These are phyloP conservation scores for Andricus curvator DNA, from an alignment of 2,888 invertebrate genomes.

Conservation along the genomic window DNA sequence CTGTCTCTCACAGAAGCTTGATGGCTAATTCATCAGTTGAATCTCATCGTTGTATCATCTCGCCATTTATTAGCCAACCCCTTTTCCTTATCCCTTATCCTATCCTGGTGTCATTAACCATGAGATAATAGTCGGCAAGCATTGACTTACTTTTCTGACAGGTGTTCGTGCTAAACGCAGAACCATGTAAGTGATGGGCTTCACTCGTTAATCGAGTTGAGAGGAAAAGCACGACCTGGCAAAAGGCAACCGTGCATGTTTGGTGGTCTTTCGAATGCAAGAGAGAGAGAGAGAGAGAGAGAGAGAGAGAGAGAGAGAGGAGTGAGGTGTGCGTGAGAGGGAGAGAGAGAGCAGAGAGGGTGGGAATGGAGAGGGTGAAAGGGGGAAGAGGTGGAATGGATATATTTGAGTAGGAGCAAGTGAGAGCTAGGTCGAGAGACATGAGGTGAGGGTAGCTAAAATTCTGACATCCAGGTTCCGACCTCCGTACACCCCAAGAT, in stretches of 20 bases:
- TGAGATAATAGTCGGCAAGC: slow-evolving; percentile 24
- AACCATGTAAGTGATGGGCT: slow-evolving; percentile 22
- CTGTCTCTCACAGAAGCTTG: not conserved
- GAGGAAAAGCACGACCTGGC: slow-evolving; percentile 21
- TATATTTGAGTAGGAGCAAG: not conserved
- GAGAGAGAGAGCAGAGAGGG: too few relatives aligned
- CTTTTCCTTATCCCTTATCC: slow-evolving; percentile 28
- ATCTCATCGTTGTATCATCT: not conserved
- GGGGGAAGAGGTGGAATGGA: not conserved
- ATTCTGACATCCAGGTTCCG: too few relatives aligned
- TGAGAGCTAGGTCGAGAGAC: not conserved
- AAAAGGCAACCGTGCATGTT: slow-evolving; percentile 17
- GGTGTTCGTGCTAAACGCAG: slow-evolving; percentile 34
- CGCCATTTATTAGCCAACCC: not conserved
- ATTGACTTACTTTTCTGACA: slow-evolving; percentile 39
- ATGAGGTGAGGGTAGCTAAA: not conserved
- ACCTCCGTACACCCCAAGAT: not conserved
- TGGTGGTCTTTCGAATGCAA: not conserved
- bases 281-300: not conserved
- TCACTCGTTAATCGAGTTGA: slow-evolving; percentile 15
- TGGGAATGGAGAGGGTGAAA: too few relatives aligned
- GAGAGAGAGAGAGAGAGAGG: too few relatives aligned
- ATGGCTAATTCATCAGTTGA: slow-evolving; percentile 20
- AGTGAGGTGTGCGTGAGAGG: too few relatives aligned
- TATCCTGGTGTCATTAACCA: slow-evolving; percentile 18